These are phyloP conservation scores for Limnodromus scolopaceus DNA, from an alignment of 2,797 vertebrate genomes.

Conservation along the genomic window DNA sequence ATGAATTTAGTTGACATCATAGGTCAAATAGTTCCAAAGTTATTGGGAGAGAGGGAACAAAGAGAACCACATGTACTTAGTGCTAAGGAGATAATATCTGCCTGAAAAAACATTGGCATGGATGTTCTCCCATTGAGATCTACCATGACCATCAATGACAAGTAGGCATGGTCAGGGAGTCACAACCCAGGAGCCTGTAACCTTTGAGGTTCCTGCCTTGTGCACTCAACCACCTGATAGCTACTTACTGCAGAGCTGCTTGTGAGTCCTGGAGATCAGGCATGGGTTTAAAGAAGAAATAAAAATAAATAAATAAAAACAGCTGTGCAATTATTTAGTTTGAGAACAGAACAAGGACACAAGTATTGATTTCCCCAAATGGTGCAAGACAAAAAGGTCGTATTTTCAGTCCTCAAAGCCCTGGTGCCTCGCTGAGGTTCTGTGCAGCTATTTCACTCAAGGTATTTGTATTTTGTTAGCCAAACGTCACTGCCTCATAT, in stretches of 20 bases:
- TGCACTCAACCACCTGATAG: background rate
- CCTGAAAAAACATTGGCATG: background rate
- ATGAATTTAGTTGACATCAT: background rate
- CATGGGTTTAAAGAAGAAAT: background rate
- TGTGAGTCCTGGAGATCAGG: background rate
- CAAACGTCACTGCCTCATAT: background rate
- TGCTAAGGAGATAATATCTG: background rate
- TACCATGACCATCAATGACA: background rate
- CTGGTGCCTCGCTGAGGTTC: background rate
- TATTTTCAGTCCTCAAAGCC: background rate
- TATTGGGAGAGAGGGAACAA: background rate
- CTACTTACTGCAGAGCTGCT: background rate
- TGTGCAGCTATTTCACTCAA: background rate
- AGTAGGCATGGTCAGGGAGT: background rate
- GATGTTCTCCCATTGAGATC: background rate
- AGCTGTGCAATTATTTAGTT: slow-evolving; percentile 16
- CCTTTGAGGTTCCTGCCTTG: background rate
- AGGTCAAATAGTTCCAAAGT: background rate
- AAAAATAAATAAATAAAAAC: background rate
- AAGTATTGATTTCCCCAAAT: slow-evolving; percentile 28
- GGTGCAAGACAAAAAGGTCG: background rate
- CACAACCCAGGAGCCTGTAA: background rate
- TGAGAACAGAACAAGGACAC: background rate
- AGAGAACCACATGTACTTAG: background rate
- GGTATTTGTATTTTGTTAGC: background rate